Evolutionary conservation across 30 jellyfish, hydroid and myxozoan genomes (phyloP).

Genomic region (Morbakka virulenta): DNA sequence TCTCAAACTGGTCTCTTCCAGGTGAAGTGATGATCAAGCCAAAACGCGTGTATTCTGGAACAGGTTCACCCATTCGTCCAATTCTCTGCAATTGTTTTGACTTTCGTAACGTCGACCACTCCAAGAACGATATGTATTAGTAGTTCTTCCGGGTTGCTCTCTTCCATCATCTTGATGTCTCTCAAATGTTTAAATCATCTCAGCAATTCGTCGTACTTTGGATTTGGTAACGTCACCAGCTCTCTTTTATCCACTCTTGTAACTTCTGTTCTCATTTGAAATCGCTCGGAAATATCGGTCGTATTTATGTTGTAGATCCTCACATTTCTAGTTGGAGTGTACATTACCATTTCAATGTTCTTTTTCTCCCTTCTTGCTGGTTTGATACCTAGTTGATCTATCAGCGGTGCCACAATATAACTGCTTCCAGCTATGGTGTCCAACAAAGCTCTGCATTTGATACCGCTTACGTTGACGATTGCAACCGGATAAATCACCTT

Average conservation of each 20-base stretch:
- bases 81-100: slow-evolving; percentile 22
- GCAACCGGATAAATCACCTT: slow-evolving; percentile 1
- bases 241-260: slow-evolving; percentile 29
- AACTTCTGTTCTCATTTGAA: slow-evolving; percentile 8
- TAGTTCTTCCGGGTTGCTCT: slow-evolving; percentile 4
- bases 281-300: background rate
- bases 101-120: slow-evolving; percentile 17
- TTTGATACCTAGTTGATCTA: background rate
- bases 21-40: slow-evolving; percentile 24
- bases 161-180: slow-evolving; percentile 10
- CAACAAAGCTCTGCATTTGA: slow-evolving; percentile 4
- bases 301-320: slow-evolving; percentile 11
- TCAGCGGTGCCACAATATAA: background rate
- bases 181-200: slow-evolving; percentile 1
- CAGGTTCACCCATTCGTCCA: slow-evolving; percentile 38
- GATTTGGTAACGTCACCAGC: slow-evolving; percentile 30
- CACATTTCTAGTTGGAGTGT: slow-evolving; percentile 2
- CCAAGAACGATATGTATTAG: slow-evolving; percentile 42
- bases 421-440: slow-evolving; percentile 19
- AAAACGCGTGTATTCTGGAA: slow-evolving; percentile 21
- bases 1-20: background rate
- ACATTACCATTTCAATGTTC: slow-evolving; percentile 37
- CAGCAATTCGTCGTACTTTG: slow-evolving; percentile 33
- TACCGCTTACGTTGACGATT: background rate
- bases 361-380: slow-evolving; percentile 10